Percentiles rank a stretch among this genome's conserved stretches.
Conservation (phyloP, 37 sponge, comb jelly and placozoan species). For the Hormiphora californensis region DNA sequence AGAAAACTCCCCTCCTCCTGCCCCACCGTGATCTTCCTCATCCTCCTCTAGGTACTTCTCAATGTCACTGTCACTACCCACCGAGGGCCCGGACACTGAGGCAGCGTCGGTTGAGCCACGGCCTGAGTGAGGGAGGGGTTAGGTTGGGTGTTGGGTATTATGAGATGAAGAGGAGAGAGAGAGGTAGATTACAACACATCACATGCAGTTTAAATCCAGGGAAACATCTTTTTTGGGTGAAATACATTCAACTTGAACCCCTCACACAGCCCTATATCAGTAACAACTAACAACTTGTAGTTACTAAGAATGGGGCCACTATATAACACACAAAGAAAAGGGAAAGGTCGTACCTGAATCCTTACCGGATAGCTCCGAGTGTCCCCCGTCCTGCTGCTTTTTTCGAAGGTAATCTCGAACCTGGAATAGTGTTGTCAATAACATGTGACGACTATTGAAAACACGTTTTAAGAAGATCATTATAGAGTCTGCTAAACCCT, state of each 20-base stretch:
- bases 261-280: too few species aligned
- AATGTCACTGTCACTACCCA: background rate
- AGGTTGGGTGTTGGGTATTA: background rate
- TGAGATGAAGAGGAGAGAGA: background rate
- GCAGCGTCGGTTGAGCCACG: slow-evolving; percentile 25
- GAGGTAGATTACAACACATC: background rate
- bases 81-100: slow-evolving; percentile 18
- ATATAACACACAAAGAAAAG: too few species aligned
- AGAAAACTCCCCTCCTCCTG: too few species aligned
- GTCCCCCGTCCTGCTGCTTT: background rate
- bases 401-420: too few species aligned
- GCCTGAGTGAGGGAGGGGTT: background rate
- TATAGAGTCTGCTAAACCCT: too few species aligned
- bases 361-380: slow-evolving; percentile 40
- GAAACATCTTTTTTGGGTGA: too few species aligned
- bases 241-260: too few species aligned
- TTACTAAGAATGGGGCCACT: background rate
- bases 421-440: too few species aligned
- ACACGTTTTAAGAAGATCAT: too few species aligned
- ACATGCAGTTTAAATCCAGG: too few species aligned
- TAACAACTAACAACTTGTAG: background rate
- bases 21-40: too few species aligned
- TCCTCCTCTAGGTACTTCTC: slow-evolving; percentile 45
- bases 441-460: too few species aligned
- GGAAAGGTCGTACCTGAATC: slow-evolving; percentile 42